Percentiles rank a stretch among this genome's conserved stretches.
phyloP scores from a whole-genome alignment of 2,113 vertebrate genomes.

The Fulica atra region DNA sequence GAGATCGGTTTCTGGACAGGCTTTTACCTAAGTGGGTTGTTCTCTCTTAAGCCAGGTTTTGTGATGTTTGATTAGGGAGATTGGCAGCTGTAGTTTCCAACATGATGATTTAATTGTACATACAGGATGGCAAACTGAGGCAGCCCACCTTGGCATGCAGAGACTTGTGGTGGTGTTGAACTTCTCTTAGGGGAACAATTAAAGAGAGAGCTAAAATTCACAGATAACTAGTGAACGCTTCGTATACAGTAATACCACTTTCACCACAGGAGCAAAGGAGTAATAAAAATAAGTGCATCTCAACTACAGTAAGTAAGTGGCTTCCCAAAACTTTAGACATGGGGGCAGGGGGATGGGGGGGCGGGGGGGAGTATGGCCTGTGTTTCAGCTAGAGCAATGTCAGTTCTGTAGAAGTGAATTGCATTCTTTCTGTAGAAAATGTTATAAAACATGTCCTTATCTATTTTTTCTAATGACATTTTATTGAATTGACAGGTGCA shows the following conservation, averaged over 20 bases:
- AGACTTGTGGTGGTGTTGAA: not conserved
- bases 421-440: not conserved
- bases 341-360: not conserved
- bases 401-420: not conserved
- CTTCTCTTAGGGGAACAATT: not conserved
- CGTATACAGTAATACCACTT: not conserved
- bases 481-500: not conserved
- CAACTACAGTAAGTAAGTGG: not conserved
- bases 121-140: not conserved
- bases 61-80: not conserved
- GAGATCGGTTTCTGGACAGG: not conserved
- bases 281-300: not conserved
- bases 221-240: not conserved
- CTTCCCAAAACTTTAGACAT: not conserved
- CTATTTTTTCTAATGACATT: not conserved
- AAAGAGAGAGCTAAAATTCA: not conserved
- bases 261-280: not conserved
- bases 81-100: not conserved
- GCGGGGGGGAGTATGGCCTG: too few species aligned
- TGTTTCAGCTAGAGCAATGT: not conserved
- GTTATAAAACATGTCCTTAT: rapidly evolving
- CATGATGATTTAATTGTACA: rapidly evolving
- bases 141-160: not conserved
- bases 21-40: not conserved
- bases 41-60: not conserved